Conservation (phyloP, 92 coral and sea anemone genomes). For the Zoanthus gigantus region DNA sequence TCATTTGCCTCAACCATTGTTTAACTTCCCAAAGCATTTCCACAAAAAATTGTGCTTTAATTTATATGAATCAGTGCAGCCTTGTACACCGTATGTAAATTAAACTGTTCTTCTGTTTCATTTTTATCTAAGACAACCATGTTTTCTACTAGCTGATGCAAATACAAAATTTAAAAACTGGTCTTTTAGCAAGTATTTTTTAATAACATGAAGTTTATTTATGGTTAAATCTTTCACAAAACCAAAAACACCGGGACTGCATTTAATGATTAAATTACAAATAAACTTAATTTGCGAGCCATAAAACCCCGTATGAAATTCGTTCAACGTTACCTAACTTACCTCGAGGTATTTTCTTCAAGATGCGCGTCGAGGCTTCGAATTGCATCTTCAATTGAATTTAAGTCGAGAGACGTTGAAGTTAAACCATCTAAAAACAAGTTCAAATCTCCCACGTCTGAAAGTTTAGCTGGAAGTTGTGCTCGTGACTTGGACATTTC, state of each 20-base stretch:
- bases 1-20: too few species aligned
- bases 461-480: conserved; percentile 29
- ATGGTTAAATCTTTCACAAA: neutral
- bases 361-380: conserved; percentile 62
- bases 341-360: conserved; percentile 73
- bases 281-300: too few species aligned
- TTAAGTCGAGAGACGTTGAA: conserved; percentile 67
- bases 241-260: neutral
- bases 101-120: neutral
- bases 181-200: neutral
- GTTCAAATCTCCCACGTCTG: conserved; percentile 55
- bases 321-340: neutral
- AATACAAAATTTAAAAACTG: too few species aligned
- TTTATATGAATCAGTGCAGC: too few species aligned
- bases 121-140: neutral
- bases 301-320: too few species aligned
- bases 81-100: neutral
- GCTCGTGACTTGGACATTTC: conserved; percentile 24
- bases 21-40: neutral
- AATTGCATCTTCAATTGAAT: conserved; percentile 67
- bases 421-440: conserved; percentile 60
- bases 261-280: too few species aligned
- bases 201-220: neutral
- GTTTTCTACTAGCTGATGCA: too few species aligned
- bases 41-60: neutral